Base-by-base conservation (phyloP, 2,888 invertebrate genomes). In the Artemia sinica region DNA sequence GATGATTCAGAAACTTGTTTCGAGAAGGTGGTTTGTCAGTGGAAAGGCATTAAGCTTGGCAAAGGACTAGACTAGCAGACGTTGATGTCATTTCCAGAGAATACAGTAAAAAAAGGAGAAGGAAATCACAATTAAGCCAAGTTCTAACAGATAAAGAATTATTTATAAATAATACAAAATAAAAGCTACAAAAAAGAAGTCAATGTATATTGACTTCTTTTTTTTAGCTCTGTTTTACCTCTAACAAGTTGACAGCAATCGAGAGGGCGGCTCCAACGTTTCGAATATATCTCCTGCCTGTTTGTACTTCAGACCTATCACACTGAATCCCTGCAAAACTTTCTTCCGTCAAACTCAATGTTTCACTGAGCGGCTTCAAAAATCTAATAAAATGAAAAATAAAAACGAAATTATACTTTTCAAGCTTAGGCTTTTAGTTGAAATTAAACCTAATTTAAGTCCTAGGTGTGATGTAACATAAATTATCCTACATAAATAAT, bases 261-360 rank as follows among this genome's bases (percentile, higher is more conserved):
- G 95, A 91, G 8, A 98, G 80, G 13, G 98, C 98, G n/a, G 92
- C 89, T 41, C 98, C 98, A 51, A 95, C 94, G 69, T 95, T 94
- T 72, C 98, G 82, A 68, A 98, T 81, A 4, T 94, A 86, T 70
- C 98, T 84, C 78, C 94, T 95, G 52, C 97, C 96, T 75, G 94
- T 91, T 63, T 89, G 84, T 13, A 96, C 88, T 9, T 95, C 94
- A 98, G 98, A 98, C 2, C 88, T 88, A 77, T 90, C 89, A 68
- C 88, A 81, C 73, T 91, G 91, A 71, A 91, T 81, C 79, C 94
- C 92, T 71, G 90, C 89, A 2, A 99, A 83, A 71, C 98, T 81
- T 79, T 99, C 97, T 65, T 93, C 95, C 73, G 99, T 80, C 72
- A 88, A 89, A 85, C 93, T 92, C 76, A 97, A 96, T 79, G 97